These are phyloP conservation scores for Pipistrellus pipistrellus DNA, from an alignment of 2,797 vertebrate genomes.

Conservation along the genomic window DNA sequence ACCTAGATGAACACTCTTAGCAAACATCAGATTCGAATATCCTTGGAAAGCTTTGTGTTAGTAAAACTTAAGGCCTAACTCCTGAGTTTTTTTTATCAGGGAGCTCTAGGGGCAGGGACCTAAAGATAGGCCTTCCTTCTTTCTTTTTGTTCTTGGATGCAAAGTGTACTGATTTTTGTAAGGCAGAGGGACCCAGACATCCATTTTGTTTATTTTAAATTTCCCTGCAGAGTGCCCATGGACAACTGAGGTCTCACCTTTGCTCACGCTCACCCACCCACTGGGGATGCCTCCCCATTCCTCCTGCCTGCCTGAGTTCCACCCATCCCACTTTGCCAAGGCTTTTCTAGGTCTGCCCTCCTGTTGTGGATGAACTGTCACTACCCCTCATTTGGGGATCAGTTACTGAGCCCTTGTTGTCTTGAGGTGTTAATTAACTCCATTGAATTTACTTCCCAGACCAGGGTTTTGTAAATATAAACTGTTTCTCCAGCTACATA, in stretches of 20 bases:
- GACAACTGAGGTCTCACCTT: neutral
- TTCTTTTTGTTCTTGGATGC: constrained; percentile 25
- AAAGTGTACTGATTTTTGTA: neutral
- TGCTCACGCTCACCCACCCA: neutral
- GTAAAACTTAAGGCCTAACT: neutral
- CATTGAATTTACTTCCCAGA: constrained; percentile 15
- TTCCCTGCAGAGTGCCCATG: neutral
- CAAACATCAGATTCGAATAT: neutral
- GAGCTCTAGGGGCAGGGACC: neutral
- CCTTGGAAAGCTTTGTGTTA: neutral
- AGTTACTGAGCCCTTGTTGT: neutral
- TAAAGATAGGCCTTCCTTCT: neutral
- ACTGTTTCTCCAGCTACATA: neutral
- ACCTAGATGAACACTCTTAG: neutral
- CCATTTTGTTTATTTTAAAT: neutral
- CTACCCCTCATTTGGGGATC: neutral
- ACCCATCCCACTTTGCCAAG: neutral
- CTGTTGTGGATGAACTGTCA: neutral
- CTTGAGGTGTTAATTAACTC: neutral
- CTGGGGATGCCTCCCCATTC: neutral
- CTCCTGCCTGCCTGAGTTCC: neutral
- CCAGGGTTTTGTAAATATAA: neutral
- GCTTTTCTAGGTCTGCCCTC: neutral
- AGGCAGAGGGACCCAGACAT: neutral
- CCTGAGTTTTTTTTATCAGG: neutral